Conservation (phyloP, 2,113 vertebrate genomes). For the Pseudonaja textilis region DNA sequence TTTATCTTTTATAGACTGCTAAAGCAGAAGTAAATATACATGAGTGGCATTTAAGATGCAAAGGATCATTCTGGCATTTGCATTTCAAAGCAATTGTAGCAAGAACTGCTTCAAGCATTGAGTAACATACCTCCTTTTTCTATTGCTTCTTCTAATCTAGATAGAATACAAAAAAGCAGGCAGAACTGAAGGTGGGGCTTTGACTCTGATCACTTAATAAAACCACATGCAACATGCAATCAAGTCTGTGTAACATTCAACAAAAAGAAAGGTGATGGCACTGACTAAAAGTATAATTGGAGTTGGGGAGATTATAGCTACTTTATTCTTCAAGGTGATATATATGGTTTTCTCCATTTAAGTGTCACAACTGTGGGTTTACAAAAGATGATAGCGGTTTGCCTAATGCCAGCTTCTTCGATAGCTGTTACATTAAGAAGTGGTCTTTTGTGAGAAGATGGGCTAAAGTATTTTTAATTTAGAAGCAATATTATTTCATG, state of each 20-base stretch:
- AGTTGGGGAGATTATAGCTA: not conserved
- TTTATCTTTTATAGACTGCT: not conserved
- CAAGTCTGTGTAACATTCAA: not conserved
- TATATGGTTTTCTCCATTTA: not conserved
- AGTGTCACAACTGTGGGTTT: not conserved
- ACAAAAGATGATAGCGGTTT: not conserved
- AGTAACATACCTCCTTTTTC: not conserved
- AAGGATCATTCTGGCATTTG: conserved; percentile 2
- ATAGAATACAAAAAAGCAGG: not conserved
- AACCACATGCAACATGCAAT: not conserved
- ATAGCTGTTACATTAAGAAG: not conserved
- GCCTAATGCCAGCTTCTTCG: not conserved
- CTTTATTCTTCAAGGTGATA: not conserved
- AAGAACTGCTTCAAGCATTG: not conserved
- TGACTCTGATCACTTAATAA: not conserved
- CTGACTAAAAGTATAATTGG: not conserved
- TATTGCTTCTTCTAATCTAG: not conserved
- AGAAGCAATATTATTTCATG: not conserved
- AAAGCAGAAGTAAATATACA: not conserved
- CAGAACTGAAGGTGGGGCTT: not conserved
- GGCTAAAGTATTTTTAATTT: not conserved
- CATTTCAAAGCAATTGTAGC: not conserved
- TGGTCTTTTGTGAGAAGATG: not conserved
- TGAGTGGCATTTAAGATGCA: not conserved
- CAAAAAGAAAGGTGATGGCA: not conserved